Base-by-base conservation (phyloP, 2,797 vertebrate species). In the Labroides dimidiatus region DNA sequence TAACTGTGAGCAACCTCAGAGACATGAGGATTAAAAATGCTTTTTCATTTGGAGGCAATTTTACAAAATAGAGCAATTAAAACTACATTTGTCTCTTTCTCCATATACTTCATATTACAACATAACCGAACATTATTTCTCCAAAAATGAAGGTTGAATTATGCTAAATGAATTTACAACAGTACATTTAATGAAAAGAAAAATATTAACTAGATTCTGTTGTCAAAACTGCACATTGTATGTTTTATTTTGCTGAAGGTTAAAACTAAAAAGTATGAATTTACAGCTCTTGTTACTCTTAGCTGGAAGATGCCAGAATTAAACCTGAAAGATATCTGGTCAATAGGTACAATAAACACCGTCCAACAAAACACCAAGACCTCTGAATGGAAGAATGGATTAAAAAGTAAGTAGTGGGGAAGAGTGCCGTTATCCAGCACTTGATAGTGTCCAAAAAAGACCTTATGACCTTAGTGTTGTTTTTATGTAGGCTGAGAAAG, bases 61-160 rank as follows among this genome's bases (percentile, higher is more conserved):
- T 39, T 60, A 54, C 39, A 77, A 73, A 80, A 69, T 4, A 36
- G 48, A 45, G 30, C 41, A 80, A 71, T 79, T 81, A 79, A 57
- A 47, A 42, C 37, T 10, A 43, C 27, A 52, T 75, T 52, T 45
- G 23, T 63, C 49, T 36, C 1, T 27, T 10, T 47, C 12, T 21
- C 6, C 14, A 39, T 23, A 14, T 37, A 2, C 24, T 68, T 42
- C 2, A 50, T 49, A 30, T 44, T 5, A 30, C 50, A 45, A 0
- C 10, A 57, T 47, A 30, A 41, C 19, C 16, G 36, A 49, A 43
- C 10, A 2, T 23, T 3, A 37, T 42, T 36, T 62, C 21, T 43
- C 13, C 51, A 48, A 47, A 37, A 23, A 10, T 12, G 17, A 3
- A 23, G 20, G 16, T 37, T 51, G 23, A 10, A 30, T 48, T 33